Conservation (phyloP, 2,888 invertebrate species). For the Gymnosoma rotundatum region DNA sequence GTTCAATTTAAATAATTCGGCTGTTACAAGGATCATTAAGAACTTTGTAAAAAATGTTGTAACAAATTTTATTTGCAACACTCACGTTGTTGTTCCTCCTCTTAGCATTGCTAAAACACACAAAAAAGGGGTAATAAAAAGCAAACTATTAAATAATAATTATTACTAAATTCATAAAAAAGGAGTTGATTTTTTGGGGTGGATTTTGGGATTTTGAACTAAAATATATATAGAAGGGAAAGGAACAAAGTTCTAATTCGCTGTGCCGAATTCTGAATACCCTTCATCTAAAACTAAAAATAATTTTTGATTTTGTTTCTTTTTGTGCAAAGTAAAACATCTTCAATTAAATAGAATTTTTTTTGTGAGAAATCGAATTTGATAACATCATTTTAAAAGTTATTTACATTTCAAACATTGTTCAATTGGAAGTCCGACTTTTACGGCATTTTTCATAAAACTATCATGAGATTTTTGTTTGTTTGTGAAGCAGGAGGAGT, state of each 20-base stretch:
- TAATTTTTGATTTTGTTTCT: no score
- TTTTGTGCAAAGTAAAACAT: no score
- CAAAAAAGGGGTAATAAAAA: conserved; percentile 46
- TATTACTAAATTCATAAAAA: conserved; percentile 47
- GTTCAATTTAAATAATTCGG: background rate
- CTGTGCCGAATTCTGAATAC: background rate
- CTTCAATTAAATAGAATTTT: no score
- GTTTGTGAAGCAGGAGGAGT: no score
- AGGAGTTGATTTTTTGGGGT: conserved; percentile 21
- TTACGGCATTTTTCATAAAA: no score
- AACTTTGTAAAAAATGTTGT: conserved; percentile 16
- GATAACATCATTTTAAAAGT: no score
- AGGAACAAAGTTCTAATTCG: background rate
- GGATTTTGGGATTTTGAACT: background rate
- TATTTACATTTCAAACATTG: no score
- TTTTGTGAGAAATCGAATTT: no score
- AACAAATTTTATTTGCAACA: conserved; percentile 46
- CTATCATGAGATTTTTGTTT: no score
- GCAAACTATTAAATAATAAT: conserved; percentile 42
- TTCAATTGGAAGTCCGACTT: no score
- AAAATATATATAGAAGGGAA: background rate
- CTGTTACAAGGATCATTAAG: conserved; percentile 12
- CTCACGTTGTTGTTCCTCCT: conserved; percentile 16
- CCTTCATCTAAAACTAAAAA: background rate
- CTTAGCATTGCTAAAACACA: conserved; percentile 19